Evolutionary conservation across 2,888 invertebrate species (phyloP).

Genomic region (Julus scandinavius): DNA sequence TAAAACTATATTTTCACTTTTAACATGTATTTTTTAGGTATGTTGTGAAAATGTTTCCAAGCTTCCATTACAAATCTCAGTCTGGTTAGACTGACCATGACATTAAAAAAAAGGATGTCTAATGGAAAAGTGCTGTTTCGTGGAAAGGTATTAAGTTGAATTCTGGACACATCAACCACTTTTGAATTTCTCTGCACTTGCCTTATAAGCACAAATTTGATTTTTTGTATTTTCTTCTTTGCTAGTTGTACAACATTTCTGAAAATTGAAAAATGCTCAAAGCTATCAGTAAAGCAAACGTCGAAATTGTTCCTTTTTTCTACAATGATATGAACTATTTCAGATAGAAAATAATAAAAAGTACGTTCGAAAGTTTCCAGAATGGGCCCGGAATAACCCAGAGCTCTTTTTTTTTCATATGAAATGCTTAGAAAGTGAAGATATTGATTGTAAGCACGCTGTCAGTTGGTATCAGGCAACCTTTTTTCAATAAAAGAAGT

Average conservation of each 20-base stretch:
- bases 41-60: no score
- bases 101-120: no score
- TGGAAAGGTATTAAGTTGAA: not conserved
- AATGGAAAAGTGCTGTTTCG: not conserved
- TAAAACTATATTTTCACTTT: no score
- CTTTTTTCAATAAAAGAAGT: not conserved
- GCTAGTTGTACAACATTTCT: not conserved
- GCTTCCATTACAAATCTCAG: no score
- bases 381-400: not conserved
- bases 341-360: conserved; percentile 37
- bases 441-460: conserved; percentile 39
- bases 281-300: conserved; percentile 17
- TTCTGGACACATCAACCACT: not conserved
- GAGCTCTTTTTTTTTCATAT: conserved; percentile 15
- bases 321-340: conserved; percentile 17
- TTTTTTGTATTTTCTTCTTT: conserved; percentile 2
- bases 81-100: no score
- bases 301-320: conserved; percentile 11
- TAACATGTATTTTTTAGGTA: no score
- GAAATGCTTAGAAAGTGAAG: not conserved
- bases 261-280: conserved; percentile 22
- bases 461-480: conserved; percentile 12
- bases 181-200: not conserved
- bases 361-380: not conserved
- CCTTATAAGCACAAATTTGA: not conserved